phyloP scores from a whole-genome alignment of 2,888 invertebrate species.

The Coleophora deauratella region DNA sequence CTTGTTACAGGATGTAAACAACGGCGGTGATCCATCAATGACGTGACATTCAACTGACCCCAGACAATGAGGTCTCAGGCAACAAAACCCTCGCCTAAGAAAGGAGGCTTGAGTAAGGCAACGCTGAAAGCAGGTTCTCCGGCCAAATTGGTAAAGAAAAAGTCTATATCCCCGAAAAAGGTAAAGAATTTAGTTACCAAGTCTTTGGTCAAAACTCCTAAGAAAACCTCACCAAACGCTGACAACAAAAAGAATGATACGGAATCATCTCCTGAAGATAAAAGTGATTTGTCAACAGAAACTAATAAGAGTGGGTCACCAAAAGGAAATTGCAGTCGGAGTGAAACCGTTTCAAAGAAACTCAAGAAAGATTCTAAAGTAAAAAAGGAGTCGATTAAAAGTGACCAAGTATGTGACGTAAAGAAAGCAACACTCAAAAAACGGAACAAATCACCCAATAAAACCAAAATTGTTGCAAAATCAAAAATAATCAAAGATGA shows the following conservation, averaged over 20 bases:
- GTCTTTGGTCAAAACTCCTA: slow-evolving; percentile 38
- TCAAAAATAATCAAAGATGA: slow-evolving; percentile 26
- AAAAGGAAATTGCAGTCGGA: slow-evolving; percentile 32
- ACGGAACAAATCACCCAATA: slow-evolving; percentile 29
- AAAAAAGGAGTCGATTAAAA: slow-evolving; percentile 52
- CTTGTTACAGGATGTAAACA: slow-evolving; percentile 66
- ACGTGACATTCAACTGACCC: slow-evolving; percentile 45
- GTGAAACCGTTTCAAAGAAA: slow-evolving; percentile 48
- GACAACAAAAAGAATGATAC: slow-evolving; percentile 37
- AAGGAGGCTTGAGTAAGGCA: slow-evolving; percentile 56
- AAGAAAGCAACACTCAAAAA: slow-evolving; percentile 42
- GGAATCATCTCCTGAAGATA: slow-evolving; percentile 30
- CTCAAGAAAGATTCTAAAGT: slow-evolving; percentile 50
- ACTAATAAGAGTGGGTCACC: slow-evolving; percentile 35
- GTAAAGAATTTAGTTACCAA: slow-evolving; percentile 45
- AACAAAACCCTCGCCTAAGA: slow-evolving; percentile 61
- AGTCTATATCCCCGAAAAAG: slow-evolving; percentile 43
- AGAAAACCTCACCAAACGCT: slow-evolving; percentile 42
- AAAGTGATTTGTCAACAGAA: slow-evolving; percentile 33
- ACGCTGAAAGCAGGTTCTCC: slow-evolving; percentile 39
- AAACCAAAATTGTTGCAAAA: slow-evolving; percentile 29
- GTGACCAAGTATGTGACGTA: slow-evolving; percentile 17
- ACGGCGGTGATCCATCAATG: slow-evolving; percentile 47
- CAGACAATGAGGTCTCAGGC: slow-evolving; percentile 67
- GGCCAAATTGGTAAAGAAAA: slow-evolving; percentile 46